Evolutionary conservation across 2,888 invertebrate genomes (phyloP), one percentile per base, ranked within the genome.

Genomic region (Himalopsyche japonica): DNA sequence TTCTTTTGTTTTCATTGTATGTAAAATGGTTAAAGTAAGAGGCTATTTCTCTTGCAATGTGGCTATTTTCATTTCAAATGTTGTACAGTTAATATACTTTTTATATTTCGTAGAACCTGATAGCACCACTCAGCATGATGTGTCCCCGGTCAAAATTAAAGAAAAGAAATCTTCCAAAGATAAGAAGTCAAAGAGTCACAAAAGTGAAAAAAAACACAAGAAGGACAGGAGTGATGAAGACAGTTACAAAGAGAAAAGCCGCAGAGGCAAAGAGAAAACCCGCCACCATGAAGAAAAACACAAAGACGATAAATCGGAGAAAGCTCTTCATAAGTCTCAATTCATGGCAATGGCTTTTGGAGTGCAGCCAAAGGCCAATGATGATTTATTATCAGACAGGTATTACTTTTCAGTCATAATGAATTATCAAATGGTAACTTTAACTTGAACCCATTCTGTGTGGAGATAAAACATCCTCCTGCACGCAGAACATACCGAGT

Each of bases 261-360:
- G 30, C 30, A 77, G 5, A 43, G 57, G 30, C 20, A 82, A 70
- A 64, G 48, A 37, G 20, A 20, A 18, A 47, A n/a, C 8, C 10
- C 34, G 15, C 20, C 79, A 32, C n/a, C 49, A 32, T 34, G 57
- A 48, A 8, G 47, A 27, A 57, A 24, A 24, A 64, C 43, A 64
- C 76, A 43, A 24, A 81, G 77, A 76, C 12, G n/a, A 79, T 24
- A 78, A 79, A 80, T 43, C 47, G 27, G 81, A 83, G 82, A 87
- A 87, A 80, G 87, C 88, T 47, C 89, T 89, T 82, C 89, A 90
- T 80, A 89, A 90, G 86, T 91, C 91, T 0, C 92, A 93, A 76
- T 91, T 92, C 81, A 89, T 94, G 86, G 94, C 94, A 0, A 89
- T 92, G 87, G 94, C 94, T 4, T 89, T 94, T 34, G 94, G 93